Conservation (phyloP, 2,888 invertebrate species). For the Drosophila kokeensis region DNA sequence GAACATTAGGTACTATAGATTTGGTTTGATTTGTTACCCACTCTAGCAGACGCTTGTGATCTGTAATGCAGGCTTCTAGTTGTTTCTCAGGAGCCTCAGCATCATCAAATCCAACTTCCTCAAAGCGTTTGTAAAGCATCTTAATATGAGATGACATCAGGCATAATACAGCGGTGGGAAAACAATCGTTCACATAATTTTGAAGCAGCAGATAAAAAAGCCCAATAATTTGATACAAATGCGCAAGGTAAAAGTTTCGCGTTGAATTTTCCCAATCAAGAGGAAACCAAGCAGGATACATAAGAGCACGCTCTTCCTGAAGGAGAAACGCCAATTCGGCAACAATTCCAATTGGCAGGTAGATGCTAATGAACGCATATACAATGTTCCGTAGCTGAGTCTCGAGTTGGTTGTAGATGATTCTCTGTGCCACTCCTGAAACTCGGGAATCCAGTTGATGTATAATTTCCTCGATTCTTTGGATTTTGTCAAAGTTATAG, state of each 20-base stretch:
- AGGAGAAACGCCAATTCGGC: conserved; percentile 62
- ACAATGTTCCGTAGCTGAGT: conserved; percentile 50
- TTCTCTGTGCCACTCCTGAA: conserved; percentile 25
- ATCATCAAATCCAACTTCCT: conserved; percentile 54
- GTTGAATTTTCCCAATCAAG: conserved; percentile 70
- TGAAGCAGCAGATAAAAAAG: conserved; percentile 51
- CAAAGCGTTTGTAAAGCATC: conserved; percentile 62
- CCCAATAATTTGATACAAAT: conserved; percentile 70
- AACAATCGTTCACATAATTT: conserved; percentile 70
- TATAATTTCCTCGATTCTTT: conserved; percentile 56
- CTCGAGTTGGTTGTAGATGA: conserved; percentile 39
- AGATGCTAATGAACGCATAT: conserved; percentile 51
- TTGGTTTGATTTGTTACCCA: conserved; percentile 9
- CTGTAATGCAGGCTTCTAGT: conserved; percentile 67
- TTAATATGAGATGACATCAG: conserved; percentile 67
- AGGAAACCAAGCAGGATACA: conserved; percentile 79
- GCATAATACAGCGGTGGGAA: conserved; percentile 65
- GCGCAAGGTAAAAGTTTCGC: conserved; percentile 56
- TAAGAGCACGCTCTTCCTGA: conserved; percentile 51
- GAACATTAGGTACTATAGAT: neutral
- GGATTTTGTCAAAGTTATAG: conserved; percentile 53
- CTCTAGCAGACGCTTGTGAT: conserved; percentile 67
- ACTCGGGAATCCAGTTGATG: conserved; percentile 61
- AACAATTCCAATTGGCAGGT: conserved; percentile 43
- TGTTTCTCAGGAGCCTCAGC: conserved; percentile 16